Evolutionary conservation across 2,888 invertebrate species (phyloP).

Genomic region (Aethes cnicana): DNA sequence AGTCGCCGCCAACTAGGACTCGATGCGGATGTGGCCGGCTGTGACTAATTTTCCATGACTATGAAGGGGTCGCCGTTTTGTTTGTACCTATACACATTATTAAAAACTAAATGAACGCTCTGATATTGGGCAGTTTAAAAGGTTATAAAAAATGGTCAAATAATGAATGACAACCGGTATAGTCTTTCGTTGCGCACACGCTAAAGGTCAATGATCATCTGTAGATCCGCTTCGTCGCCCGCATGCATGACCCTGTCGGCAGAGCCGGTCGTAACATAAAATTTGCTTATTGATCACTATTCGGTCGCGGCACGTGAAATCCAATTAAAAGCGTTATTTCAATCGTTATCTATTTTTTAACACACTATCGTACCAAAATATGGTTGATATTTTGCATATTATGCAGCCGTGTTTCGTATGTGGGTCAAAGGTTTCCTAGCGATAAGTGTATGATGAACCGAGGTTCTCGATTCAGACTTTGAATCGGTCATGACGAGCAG

Average conservation of each 20-base stretch:
- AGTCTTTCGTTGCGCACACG: conserved; percentile 66
- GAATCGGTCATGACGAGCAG: neutral
- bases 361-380: neutral
- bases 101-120: neutral
- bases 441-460: neutral
- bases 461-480: neutral
- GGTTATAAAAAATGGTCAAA: conserved; percentile 46
- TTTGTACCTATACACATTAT: neutral
- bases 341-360: neutral
- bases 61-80: conserved; percentile 37
- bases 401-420: conserved; percentile 7
- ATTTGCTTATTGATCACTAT: conserved; percentile 64
- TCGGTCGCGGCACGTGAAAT: conserved; percentile 35
- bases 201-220: conserved; percentile 81
- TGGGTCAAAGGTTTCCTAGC: conserved; percentile 3
- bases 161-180: conserved; percentile 76
- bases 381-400: neutral
- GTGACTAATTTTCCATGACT: conserved; percentile 43
- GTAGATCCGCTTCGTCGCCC: conserved; percentile 80
- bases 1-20: conserved; percentile 55
- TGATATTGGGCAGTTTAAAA: conserved; percentile 10
- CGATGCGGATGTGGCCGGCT: conserved; percentile 42
- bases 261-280: conserved; percentile 58
- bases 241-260: conserved; percentile 77
- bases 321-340: conserved; percentile 10